Evolutionary conservation across 1,140 invertebrate genomes (phyloP).

Genomic region (Augochlora pura): DNA sequence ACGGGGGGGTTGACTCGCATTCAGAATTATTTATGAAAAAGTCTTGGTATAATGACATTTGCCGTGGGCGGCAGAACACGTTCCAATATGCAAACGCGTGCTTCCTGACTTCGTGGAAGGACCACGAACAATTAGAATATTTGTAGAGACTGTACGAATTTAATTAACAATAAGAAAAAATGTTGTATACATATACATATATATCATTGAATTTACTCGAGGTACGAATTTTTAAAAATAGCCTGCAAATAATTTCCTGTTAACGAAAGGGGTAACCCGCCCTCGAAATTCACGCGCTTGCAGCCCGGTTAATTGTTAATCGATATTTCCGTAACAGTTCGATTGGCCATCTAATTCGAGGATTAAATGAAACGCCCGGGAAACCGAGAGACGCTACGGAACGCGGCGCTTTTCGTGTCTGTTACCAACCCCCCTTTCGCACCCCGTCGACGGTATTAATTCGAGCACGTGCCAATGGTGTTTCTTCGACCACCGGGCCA

Average conservation of each 20-base stretch:
- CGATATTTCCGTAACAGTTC: not conserved
- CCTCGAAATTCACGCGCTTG: not conserved
- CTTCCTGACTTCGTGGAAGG: not conserved
- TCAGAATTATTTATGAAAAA: conserved; percentile 28
- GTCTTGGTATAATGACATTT: conserved; percentile 7
- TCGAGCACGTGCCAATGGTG: conserved; percentile 31
- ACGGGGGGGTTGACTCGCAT: conserved; percentile 21
- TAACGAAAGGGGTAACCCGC: not conserved
- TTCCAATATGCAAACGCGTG: not conserved
- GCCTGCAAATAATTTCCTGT: not conserved
- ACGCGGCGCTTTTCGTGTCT: not conserved
- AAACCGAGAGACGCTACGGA: not conserved
- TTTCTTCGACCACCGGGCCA: conserved; percentile 18
- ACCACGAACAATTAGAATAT: too few species aligned
- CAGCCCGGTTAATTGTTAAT: not conserved
- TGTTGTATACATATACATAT: too few species aligned
- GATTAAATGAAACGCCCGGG: conserved; percentile 10
- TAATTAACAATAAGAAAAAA: too few species aligned
- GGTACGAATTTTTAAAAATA: not conserved
- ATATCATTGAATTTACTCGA: not conserved
- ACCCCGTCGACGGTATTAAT: conserved; percentile 30
- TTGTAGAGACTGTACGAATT: too few species aligned
- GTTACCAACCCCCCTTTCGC: conserved; percentile 2
- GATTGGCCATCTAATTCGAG: conserved; percentile 11
- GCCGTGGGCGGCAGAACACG: not conserved